phyloP scores from a whole-genome alignment of 37 sponge, comb jelly and placozoan genomes.

The Bolinopsis microptera region DNA sequence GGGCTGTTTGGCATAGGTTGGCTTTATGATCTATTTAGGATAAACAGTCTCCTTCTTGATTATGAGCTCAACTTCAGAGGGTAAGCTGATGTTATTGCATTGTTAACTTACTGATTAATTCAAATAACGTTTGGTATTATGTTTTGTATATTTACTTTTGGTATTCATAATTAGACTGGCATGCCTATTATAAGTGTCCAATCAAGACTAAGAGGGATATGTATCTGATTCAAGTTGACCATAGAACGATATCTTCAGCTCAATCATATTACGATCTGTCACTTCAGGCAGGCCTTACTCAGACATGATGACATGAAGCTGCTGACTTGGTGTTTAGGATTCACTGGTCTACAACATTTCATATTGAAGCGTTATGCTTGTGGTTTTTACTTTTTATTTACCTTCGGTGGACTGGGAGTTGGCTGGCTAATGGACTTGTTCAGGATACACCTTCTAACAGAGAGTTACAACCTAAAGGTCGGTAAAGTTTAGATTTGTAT shows the following conservation, averaged over 20 bases:
- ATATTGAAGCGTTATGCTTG: not conserved
- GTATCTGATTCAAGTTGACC: too few species aligned
- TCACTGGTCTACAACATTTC: constrained; percentile 35
- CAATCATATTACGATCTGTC: not conserved
- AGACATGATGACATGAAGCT: constrained; percentile 48
- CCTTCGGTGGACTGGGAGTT: not conserved
- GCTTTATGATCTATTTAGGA: not conserved
- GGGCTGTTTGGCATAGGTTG: constrained; percentile 11
- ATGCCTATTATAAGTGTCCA: too few species aligned
- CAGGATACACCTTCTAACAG: constrained; percentile 22
- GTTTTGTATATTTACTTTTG: too few species aligned
- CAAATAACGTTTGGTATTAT: too few species aligned
- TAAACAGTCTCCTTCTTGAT: not conserved
- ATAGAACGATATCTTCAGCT: too few species aligned
- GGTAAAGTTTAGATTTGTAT: not conserved
- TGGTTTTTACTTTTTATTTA: constrained; percentile 11
- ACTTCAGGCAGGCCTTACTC: not conserved
- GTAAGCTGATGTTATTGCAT: not conserved
- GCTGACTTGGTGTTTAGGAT: not conserved
- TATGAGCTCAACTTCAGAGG: not conserved
- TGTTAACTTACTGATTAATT: not conserved
- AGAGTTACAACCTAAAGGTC: constrained; percentile 5
- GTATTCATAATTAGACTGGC: too few species aligned
- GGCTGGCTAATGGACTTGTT: constrained; percentile 12
- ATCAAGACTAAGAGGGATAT: too few species aligned